Conservation (phyloP, 2,797 vertebrate genomes). For the Danio albolineatus region DNA sequence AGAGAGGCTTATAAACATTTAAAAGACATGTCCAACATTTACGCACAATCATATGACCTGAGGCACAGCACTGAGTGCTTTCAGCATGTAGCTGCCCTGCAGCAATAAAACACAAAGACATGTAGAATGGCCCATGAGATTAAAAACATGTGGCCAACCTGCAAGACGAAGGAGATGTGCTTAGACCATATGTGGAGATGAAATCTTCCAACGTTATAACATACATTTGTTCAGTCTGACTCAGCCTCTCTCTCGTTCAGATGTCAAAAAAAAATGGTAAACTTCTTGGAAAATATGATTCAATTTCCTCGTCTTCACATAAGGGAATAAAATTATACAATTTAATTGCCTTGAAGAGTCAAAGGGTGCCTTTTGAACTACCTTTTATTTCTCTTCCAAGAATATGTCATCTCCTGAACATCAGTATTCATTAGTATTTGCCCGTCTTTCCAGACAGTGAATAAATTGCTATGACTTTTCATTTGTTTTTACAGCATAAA, state of each 20-base stretch:
- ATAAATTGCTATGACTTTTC: not conserved
- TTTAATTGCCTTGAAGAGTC: not conserved
- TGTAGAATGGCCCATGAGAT: conserved; percentile 67
- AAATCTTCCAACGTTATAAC: conserved; percentile 59
- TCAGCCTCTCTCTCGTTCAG: not conserved
- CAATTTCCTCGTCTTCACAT: conserved; percentile 23
- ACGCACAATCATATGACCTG: conserved; percentile 57
- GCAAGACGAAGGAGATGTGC: conserved; percentile 67
- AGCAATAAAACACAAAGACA: conserved; percentile 70
- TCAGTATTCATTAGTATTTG: conserved; percentile 9
- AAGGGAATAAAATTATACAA: not conserved
- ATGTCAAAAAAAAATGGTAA: conserved; percentile 4
- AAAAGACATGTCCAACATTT: conserved; percentile 36
- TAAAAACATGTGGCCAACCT: conserved; percentile 76
- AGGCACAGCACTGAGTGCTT: conserved; percentile 57
- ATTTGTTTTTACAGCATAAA: conserved; percentile 6
- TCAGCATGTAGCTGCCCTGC: conserved; percentile 51
- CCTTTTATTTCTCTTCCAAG: conserved; percentile 26
- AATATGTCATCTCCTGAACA: conserved; percentile 12
- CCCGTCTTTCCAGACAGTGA: not conserved
- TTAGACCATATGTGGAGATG: conserved; percentile 23
- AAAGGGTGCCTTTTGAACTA: conserved; percentile 6
- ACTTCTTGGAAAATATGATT: conserved; percentile 17
- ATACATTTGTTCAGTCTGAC: conserved; percentile 13
- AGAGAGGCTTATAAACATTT: conserved; percentile 1